A percentile compares a stretch with the other conserved stretches of the same genome.
Evolutionary conservation across 2,113 vertebrate species (phyloP).

Genomic region (Pipra filicauda): DNA sequence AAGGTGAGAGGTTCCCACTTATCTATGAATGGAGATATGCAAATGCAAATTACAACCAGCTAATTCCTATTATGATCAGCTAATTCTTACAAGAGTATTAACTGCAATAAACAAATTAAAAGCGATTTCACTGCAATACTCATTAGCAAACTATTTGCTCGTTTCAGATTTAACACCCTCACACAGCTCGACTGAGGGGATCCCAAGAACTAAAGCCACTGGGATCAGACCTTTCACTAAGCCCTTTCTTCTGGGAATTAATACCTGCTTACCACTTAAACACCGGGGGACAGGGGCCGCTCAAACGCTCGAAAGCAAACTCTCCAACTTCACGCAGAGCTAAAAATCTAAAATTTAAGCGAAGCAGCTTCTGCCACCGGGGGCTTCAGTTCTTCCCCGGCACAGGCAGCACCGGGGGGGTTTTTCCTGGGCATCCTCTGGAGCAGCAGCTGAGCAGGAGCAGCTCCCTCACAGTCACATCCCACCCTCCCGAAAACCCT

Average conservation of each 20-base stretch:
- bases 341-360: neutral
- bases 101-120: neutral
- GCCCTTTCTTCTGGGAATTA: neutral
- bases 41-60: neutral
- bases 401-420: neutral
- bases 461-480: neutral
- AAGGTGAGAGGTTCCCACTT: neutral
- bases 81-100: neutral
- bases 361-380: neutral
- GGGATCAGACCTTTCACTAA: neutral
- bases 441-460: neutral
- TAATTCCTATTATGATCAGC: too few species aligned
- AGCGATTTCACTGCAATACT: neutral
- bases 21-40: neutral
- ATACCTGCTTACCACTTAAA: neutral
- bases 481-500: neutral
- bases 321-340: neutral
- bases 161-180: neutral
- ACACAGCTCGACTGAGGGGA: neutral
- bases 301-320: neutral
- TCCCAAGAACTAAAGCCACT: neutral
- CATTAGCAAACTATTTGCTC: neutral
- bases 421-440: neutral
- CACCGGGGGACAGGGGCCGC: neutral
- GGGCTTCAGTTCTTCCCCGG: neutral